Conservation (phyloP, 2,797 vertebrate genomes). For the Toxotes lorentzi region DNA sequence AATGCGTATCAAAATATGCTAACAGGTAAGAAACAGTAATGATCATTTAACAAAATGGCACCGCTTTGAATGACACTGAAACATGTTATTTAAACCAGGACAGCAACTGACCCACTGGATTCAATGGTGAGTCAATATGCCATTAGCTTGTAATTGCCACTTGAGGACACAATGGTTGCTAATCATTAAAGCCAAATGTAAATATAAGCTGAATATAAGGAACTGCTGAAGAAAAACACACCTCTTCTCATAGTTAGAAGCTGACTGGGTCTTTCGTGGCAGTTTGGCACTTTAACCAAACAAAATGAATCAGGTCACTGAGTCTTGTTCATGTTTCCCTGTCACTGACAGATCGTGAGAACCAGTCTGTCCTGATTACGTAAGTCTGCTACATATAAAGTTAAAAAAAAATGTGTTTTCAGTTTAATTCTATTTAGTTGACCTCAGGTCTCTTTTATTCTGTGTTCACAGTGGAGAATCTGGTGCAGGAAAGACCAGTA, state of each 20-base stretch:
- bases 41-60: too few species aligned
- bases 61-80: too few species aligned
- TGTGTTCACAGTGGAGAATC: constrained; percentile 79
- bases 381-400: constrained; percentile 71
- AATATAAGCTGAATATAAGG: too few species aligned
- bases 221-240: too few species aligned
- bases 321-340: constrained; percentile 32
- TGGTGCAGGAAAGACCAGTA: constrained; percentile 86
- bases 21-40: constrained; percentile 76
- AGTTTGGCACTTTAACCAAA: background rate
- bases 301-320: background rate
- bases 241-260: too few species aligned
- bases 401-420: background rate
- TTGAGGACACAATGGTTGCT: background rate
- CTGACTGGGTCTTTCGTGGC: too few species aligned
- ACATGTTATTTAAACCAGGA: too few species aligned
- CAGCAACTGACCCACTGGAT: background rate
- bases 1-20: constrained; percentile 91
- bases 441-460: background rate
- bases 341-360: constrained; percentile 86
- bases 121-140: background rate
- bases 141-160: background rate
- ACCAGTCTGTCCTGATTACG: constrained; percentile 92
- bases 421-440: background rate
- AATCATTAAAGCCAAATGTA: too few species aligned